phyloP scores from a whole-genome alignment of 2,888 invertebrate species.

The Acanthopleura granulata region DNA sequence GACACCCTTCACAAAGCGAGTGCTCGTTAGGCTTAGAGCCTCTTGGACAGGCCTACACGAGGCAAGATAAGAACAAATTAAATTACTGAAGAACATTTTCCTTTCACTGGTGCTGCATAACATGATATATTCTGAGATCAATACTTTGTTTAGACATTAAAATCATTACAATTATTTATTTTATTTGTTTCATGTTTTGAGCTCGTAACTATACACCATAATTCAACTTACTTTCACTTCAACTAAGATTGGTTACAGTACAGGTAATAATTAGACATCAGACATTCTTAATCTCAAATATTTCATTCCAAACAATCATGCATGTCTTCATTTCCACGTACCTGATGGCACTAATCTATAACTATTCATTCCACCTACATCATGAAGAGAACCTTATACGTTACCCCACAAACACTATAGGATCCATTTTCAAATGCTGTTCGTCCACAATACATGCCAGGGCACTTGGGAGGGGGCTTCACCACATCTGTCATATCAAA shows the following conservation, averaged over 20 bases:
- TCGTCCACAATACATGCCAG: constrained; percentile 88
- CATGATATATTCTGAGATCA: neutral
- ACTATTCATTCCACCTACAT: too few relatives aligned
- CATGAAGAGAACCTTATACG: constrained; percentile 22
- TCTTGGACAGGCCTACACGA: constrained; percentile 66
- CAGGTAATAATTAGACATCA: too few relatives aligned
- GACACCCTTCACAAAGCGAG: constrained; percentile 84
- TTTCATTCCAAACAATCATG: too few relatives aligned
- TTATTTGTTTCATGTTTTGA: too few relatives aligned
- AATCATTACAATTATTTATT: too few relatives aligned
- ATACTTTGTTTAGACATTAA: too few relatives aligned
- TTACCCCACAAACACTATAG: constrained; percentile 83
- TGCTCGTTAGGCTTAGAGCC: constrained; percentile 77
- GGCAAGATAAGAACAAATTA: neutral
- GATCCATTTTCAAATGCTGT: constrained; percentile 77
- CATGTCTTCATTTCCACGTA: too few relatives aligned
- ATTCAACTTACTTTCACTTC: too few relatives aligned
- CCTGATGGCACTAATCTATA: too few relatives aligned
- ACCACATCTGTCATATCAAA: neutral
- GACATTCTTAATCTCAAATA: too few relatives aligned
- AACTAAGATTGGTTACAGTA: too few relatives aligned
- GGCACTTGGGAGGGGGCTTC: constrained; percentile 72
- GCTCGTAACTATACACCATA: too few relatives aligned
- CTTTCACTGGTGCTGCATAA: neutral
- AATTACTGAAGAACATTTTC: neutral